Conservation (phyloP, 2,888 invertebrate genomes). For the Philereme vetulata region DNA sequence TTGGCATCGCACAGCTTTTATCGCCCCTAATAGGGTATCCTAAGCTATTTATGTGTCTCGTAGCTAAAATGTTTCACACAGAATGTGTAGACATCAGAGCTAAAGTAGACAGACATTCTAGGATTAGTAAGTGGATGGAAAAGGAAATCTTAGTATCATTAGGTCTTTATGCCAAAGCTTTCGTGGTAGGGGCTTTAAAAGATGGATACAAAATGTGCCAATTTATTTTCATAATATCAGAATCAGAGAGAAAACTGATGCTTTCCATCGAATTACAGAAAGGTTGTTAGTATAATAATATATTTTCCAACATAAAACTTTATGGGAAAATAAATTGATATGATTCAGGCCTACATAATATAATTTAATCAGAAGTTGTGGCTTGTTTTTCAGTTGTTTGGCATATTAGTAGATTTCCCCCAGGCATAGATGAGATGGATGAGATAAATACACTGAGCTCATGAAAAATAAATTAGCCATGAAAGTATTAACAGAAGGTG, state of each 20-base stretch:
- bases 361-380: conserved; percentile 32
- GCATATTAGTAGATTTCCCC: conserved; percentile 57
- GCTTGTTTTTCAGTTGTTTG: conserved; percentile 56
- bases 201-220: too few relatives aligned
- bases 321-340: conserved; percentile 1
- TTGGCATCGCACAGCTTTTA: conserved; percentile 18
- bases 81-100: conserved; percentile 4
- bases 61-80: conserved; percentile 5
- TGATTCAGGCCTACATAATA: conserved; percentile 21
- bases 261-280: too few relatives aligned
- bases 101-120: conserved; percentile 1
- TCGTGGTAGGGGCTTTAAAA: too few relatives aligned
- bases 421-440: conserved; percentile 57
- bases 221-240: too few relatives aligned
- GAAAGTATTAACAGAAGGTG: neutral
- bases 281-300: too few relatives aligned
- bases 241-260: too few relatives aligned
- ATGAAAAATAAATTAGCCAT: conserved; percentile 26
- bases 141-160: too few relatives aligned
- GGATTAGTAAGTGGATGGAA: neutral
- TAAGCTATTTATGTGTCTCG: conserved; percentile 11
- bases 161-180: too few relatives aligned
- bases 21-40: conserved; percentile 11
- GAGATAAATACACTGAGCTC: conserved; percentile 50
- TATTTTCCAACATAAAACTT: too few relatives aligned